These are phyloP conservation scores for Cotesia congregata DNA, from an alignment of 2,888 invertebrate genomes.

Conservation along the genomic window DNA sequence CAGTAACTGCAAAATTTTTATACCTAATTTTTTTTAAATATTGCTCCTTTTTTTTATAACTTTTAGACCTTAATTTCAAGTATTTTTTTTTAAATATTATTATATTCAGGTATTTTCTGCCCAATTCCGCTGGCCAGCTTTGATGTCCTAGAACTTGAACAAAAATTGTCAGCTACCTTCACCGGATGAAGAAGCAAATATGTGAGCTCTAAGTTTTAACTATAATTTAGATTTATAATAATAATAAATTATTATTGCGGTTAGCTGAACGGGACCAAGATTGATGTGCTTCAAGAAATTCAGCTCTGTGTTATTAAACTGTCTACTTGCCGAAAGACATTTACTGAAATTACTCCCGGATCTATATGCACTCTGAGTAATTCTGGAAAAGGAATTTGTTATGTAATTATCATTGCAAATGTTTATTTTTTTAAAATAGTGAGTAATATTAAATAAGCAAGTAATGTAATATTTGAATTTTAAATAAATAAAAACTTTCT, in stretches of 20 bases:
- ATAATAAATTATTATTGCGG: background rate
- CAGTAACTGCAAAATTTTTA: too few species aligned
- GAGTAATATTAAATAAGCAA: background rate
- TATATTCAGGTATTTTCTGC: too few species aligned
- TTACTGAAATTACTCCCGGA: conserved; percentile 2
- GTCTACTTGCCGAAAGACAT: conserved; percentile 8
- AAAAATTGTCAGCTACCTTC: conserved; percentile 57
- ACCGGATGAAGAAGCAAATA: conserved; percentile 72
- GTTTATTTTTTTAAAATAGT: background rate
- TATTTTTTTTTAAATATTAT: too few species aligned
- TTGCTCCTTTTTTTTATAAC: too few species aligned
- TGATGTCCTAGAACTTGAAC: conserved; percentile 61
- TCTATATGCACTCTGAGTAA: background rate
- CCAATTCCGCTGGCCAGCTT: conserved; percentile 66
- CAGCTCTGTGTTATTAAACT: conserved; percentile 20
- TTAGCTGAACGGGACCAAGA: conserved; percentile 5
- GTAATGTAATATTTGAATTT: too few species aligned
- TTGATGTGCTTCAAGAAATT: conserved; percentile 21
- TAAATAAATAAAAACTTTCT: background rate
- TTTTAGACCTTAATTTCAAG: too few species aligned
- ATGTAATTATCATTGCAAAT: background rate
- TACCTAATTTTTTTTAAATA: too few species aligned
- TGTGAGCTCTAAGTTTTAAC: conserved; percentile 59
- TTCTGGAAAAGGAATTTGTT: conserved; percentile 7
- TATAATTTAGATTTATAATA: background rate